Percentiles rank a stretch among this genome's conserved stretches.
These are phyloP conservation scores for Oryzias curvinotus DNA, from an alignment of 2,113 vertebrate species.

Conservation along the genomic window DNA sequence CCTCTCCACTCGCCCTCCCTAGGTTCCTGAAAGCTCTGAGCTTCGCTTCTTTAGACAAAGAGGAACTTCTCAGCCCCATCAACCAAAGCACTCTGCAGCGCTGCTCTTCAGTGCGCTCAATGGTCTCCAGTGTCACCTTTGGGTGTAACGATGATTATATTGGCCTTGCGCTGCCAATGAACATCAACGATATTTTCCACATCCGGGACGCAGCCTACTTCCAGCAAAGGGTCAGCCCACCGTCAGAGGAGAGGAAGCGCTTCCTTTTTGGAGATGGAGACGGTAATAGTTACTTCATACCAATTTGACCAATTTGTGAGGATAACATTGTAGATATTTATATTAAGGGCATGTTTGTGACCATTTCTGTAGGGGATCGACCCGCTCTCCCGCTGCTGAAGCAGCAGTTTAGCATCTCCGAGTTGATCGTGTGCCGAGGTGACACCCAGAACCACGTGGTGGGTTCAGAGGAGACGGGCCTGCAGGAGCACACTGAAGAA, in stretches of 20 bases:
- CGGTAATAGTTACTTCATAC: slow-evolving; percentile 45
- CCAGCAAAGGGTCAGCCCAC: slow-evolving; percentile 89
- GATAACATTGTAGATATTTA: background rate
- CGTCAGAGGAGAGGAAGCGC: slow-evolving; percentile 84
- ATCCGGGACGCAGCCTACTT: slow-evolving; percentile 92
- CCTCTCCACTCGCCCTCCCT: slow-evolving; percentile 68
- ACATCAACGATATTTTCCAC: slow-evolving; percentile 97
- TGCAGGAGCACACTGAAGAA: slow-evolving; percentile 94
- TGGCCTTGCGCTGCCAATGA: slow-evolving; percentile 91
- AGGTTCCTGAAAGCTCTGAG: slow-evolving; percentile 99
- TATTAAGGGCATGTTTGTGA: background rate
- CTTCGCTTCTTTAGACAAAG: slow-evolving; percentile 97
- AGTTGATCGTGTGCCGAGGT: slow-evolving; percentile 90
- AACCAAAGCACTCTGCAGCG: slow-evolving; percentile 95
- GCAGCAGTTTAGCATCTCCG: slow-evolving; percentile 95
- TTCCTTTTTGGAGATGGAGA: slow-evolving; percentile 85
- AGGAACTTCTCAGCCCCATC: slow-evolving; percentile 96
- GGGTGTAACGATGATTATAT: slow-evolving; percentile 94
- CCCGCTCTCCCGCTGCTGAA: slow-evolving; percentile 76
- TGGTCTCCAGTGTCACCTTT: slow-evolving; percentile 92
- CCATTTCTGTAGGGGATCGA: slow-evolving; percentile 47
- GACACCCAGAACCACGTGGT: slow-evolving; percentile 85
- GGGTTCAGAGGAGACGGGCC: slow-evolving; percentile 90
- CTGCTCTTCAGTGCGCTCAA: slow-evolving; percentile 95
- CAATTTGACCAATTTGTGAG: background rate